Percentiles rank a stretch among this genome's conserved stretches.
Evolutionary conservation across 2,113 vertebrate genomes (phyloP).

Genomic region (Himantopus leucocephalus): DNA sequence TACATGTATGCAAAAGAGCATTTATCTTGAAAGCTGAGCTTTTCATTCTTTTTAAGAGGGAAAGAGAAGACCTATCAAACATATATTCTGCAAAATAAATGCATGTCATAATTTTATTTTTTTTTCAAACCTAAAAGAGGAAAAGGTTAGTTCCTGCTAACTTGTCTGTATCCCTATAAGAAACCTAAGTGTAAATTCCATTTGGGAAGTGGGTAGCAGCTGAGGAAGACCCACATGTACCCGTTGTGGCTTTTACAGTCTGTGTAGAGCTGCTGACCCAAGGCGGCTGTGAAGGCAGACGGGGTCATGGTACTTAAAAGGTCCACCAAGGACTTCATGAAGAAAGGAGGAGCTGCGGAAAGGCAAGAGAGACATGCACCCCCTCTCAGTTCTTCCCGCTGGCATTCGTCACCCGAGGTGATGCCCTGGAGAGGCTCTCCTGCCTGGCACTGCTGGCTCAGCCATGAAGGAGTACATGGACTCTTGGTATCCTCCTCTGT

Average conservation of each 20-base stretch:
- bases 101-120: background rate
- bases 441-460: background rate
- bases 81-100: background rate
- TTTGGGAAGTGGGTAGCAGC: conserved; percentile 56
- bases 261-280: background rate
- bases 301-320: background rate
- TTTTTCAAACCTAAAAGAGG: conserved; percentile 41
- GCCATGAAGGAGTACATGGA: background rate
- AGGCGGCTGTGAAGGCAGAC: background rate
- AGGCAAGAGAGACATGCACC: background rate
- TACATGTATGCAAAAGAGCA: background rate
- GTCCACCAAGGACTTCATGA: background rate
- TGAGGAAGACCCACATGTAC: background rate
- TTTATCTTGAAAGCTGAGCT: background rate
- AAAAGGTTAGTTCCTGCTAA: conserved; percentile 56
- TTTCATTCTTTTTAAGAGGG: background rate
- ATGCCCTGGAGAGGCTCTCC: background rate
- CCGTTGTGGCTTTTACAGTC: background rate
- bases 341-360: background rate
- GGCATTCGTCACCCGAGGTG: fast-evolving
- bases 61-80: background rate
- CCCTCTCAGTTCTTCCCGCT: background rate
- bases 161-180: conserved; percentile 22
- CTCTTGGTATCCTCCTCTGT: background rate
- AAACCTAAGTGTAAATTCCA: conserved; percentile 51